These are phyloP conservation scores for Pyxicephalus adspersus DNA, from an alignment of 2,113 vertebrate genomes.

Conservation along the genomic window DNA sequence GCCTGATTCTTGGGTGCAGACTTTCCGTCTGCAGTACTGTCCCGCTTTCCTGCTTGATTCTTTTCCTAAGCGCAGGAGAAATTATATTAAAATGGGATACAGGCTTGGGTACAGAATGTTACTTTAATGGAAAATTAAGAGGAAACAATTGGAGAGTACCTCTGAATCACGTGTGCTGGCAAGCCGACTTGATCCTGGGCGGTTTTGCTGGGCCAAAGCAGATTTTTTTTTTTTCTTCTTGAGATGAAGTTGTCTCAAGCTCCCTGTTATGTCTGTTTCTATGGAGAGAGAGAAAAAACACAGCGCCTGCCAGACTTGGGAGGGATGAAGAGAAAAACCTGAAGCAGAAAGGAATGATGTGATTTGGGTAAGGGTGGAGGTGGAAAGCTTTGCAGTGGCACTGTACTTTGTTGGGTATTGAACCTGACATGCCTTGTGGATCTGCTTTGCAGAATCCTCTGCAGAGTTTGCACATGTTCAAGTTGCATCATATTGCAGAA, in stretches of 20 bases:
- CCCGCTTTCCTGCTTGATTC: no score
- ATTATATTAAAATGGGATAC: conserved; percentile 11
- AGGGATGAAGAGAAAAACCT: conserved; percentile 69
- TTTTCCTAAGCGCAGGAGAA: no score
- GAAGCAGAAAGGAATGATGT: conserved; percentile 71
- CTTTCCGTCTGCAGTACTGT: background rate
- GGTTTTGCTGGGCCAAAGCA: conserved; percentile 65
- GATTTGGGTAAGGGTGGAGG: conserved; percentile 73
- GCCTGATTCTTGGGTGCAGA: no score
- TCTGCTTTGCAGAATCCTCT: conserved; percentile 6
- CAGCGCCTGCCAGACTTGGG: conserved; percentile 76
- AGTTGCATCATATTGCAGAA: conserved; percentile 8
- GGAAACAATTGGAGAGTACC: conserved; percentile 49
- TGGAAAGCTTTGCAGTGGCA: conserved; percentile 67
- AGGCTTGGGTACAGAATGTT: conserved; percentile 38
- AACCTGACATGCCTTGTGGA: background rate
- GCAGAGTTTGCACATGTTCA: background rate
- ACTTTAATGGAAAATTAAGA: conserved; percentile 24
- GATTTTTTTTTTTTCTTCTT: conserved; percentile 62
- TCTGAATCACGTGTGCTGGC: conserved; percentile 31
- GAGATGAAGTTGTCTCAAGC: conserved; percentile 84
- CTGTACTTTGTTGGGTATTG: conserved; percentile 51
- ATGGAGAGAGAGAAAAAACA: conserved; percentile 86
- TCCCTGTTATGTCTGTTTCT: conserved; percentile 91
- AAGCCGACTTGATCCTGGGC: conserved; percentile 50